Base-by-base conservation (phyloP, 2,797 vertebrate species). In the Xenopus petersii region DNA sequence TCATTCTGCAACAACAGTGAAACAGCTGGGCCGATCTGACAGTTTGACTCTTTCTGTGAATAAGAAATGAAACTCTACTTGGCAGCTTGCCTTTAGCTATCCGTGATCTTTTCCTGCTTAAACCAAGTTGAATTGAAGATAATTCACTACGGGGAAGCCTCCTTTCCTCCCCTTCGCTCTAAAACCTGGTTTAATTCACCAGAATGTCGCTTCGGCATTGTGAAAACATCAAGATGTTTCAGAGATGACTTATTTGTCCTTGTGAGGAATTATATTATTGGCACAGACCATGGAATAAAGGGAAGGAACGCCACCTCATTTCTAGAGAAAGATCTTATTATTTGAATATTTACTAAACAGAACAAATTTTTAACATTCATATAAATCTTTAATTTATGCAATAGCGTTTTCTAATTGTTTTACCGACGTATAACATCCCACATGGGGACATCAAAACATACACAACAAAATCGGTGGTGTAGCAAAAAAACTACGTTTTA, bases 101-200 rank as follows among this genome's bases (percentile, higher is more conserved):
- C 80, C 78, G 64, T 73, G 71, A 51, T 77, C 76, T 81, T 59
- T 74, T 71, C 77, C 73, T 73, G 68, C 65, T 73, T 78, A 65
- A 78, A 68, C n/a, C 54, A 8, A 64, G 68, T 63, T 0, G 15
- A 59, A 68, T 61, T 63, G 71, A 60, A 80, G 79, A 81, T 59
- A 80, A 71, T 26, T 81, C 73, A 60, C 55, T 30, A 11, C 75
- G 67, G 63, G 67, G 48, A 67, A 79, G 67, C 61, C 68, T 77
- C 12, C 55, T 48, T 15, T 74, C 65, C 65, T 69, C 64, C 70
- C 47, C 48, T 54, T 75, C 67, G 59, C 0, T 0, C 71, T 65
- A 79, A 82, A 82, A 84, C 10, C 10, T 24, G 13, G 0, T 77
- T 82, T 84, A 74, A 80, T 84, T 81, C 30, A 59, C 21, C 46